Percentiles rank a stretch among this genome's conserved stretches.
These are phyloP conservation scores for Acanthochromis polyacanthus DNA, from an alignment of 2,113 vertebrate genomes.

Conservation along the genomic window DNA sequence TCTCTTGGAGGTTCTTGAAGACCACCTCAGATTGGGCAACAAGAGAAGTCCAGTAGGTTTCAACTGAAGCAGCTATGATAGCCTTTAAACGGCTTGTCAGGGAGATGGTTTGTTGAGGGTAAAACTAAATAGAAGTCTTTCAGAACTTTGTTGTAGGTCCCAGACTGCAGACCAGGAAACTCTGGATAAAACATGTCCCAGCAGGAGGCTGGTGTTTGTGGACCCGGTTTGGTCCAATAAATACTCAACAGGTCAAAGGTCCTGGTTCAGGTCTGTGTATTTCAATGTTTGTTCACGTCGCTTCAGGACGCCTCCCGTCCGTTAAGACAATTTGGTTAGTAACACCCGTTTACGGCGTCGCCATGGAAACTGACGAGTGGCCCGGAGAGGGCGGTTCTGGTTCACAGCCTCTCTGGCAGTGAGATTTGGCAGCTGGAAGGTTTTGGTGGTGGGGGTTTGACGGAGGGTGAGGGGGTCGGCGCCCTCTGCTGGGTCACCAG, in stretches of 20 bases:
- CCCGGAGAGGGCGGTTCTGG: no score
- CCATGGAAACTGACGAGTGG: no score
- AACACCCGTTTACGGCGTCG: constrained; percentile 52
- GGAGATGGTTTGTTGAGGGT: no score
- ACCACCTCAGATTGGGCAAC: no score
- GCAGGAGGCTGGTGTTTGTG: not conserved
- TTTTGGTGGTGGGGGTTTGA: constrained; percentile 48
- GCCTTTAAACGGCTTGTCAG: no score
- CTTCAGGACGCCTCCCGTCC: constrained; percentile 28
- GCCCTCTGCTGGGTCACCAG: constrained; percentile 86
- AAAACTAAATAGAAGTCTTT: no score
- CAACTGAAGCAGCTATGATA: no score
- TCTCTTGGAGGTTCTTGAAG: no score
- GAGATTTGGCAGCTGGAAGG: constrained; percentile 41
- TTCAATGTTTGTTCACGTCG: not conserved
- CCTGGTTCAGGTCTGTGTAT: not conserved
- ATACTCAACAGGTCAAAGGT: constrained; percentile 11
- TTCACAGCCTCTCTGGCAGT: constrained; percentile 73
- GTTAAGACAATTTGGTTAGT: constrained; percentile 53
- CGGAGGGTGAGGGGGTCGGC: not conserved
- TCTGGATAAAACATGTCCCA: no score
- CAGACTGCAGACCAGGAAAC: no score
- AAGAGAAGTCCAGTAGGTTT: no score
- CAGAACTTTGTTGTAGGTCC: no score
- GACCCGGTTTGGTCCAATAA: constrained; percentile 21